These are phyloP conservation scores for Cairina moschata DNA, from an alignment of 2,113 vertebrate species.

Conservation along the genomic window DNA sequence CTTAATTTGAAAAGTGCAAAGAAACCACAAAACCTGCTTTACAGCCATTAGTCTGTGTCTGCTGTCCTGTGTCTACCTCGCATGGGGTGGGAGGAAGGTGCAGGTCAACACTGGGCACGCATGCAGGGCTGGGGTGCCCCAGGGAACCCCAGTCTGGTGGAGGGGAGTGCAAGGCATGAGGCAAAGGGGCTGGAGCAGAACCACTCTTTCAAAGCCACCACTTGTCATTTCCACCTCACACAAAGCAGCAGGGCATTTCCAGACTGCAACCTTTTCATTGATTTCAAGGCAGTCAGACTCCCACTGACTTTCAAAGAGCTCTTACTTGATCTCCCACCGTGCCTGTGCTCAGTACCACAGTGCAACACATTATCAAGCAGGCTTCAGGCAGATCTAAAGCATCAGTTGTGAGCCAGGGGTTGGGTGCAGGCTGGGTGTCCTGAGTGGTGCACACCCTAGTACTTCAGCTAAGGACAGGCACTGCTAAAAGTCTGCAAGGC, in stretches of 20 bases:
- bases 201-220: neutral
- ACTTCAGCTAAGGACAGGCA: neutral
- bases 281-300: neutral
- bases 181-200: neutral
- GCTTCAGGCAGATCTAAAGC: neutral
- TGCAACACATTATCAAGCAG: neutral
- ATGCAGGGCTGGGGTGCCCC: neutral
- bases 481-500: neutral
- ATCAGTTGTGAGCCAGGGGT: neutral
- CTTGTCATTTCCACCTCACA: rapidly evolving
- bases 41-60: neutral
- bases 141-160: neutral
- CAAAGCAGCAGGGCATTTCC: neutral
- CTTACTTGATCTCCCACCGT: neutral
- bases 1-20: neutral
- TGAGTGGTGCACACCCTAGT: neutral
- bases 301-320: neutral
- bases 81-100: neutral
- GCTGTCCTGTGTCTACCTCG: neutral
- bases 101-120: neutral
- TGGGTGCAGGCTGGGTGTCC: neutral
- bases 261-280: neutral
- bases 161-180: neutral
- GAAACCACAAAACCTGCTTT: neutral
- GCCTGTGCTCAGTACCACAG: neutral